Conservation (phyloP, 2,888 invertebrate species). For the Apoda limacodes region DNA sequence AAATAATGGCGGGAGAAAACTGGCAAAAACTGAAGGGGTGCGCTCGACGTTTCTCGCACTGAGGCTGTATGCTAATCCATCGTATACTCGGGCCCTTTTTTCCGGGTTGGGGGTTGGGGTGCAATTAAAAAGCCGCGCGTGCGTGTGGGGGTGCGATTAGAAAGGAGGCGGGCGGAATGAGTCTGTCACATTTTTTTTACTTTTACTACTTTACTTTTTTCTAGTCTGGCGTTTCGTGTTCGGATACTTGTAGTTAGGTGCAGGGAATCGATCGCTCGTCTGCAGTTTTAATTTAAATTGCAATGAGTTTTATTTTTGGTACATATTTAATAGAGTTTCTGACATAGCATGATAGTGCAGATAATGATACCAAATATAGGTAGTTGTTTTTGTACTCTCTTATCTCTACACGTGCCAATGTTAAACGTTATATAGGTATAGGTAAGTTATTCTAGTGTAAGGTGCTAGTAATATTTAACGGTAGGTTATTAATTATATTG, state of each 20-base stretch:
- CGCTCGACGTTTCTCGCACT: conserved; percentile 44
- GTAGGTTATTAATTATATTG: too few species aligned
- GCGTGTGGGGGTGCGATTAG: conserved; percentile 67
- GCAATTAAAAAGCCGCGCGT: conserved; percentile 70
- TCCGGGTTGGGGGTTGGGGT: conserved; percentile 59
- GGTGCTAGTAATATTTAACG: too few species aligned
- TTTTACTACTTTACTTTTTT: conserved; percentile 59
- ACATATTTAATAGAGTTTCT: too few species aligned
- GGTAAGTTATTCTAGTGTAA: too few species aligned
- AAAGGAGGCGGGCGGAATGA: conserved; percentile 63
- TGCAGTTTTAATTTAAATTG: too few species aligned
- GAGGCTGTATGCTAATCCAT: conserved; percentile 69
- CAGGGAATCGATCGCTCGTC: conserved; percentile 37
- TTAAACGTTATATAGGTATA: too few species aligned
- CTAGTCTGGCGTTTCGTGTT: conserved; percentile 53
- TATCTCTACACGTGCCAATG: too few species aligned
- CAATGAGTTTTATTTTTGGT: too few species aligned
- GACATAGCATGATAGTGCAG: too few species aligned
- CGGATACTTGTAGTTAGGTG: conserved; percentile 31
- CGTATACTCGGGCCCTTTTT: conserved; percentile 59
- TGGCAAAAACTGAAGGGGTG: conserved; percentile 65
- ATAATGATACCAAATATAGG: too few species aligned
- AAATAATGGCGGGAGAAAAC: conserved; percentile 56
- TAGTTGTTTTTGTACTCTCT: too few species aligned
- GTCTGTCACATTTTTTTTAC: conserved; percentile 38